Base-by-base conservation (phyloP, 1,140 invertebrate species). In the Harpegnathos saltator region DNA sequence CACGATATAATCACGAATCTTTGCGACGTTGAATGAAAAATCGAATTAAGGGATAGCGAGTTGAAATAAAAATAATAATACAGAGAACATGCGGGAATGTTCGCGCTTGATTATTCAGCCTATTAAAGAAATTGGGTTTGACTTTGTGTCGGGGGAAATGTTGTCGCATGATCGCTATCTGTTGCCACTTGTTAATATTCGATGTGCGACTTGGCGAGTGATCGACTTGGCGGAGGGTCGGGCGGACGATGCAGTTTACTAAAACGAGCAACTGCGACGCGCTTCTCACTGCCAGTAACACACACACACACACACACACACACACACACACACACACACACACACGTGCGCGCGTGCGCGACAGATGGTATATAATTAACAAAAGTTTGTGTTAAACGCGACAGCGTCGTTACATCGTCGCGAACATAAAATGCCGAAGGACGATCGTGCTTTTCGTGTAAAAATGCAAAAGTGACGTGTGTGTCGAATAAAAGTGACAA, bases 201-300 rank as follows among this genome's bases (percentile, higher is more conserved):
- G n/a, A 61, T 61, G 33, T 22, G 56, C 22, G 38, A 73, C 58
- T 83, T 65, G 74, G 29, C 75, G 75, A 80, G 78, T 38, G 75
- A 80, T 84, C 65, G n/a, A 29, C 66, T 81, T 72, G 75, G 59
- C 66, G 58, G 17, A 14, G 15, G 29, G 33, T 56, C 82, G 48
- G 22, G 24, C 38, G 38, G 38, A 9, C 58, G n/a, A n/a, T 65
- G 68, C 33, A 22, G 52, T 82, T 82, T 44, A 59, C 78, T 73
- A 52, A 84, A 82, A 84, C 52, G 68, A 59, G 59, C 61, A n/a
- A 50, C 54, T 44, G 29, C 52, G 52, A 84, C 38, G 33, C 3
- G 68, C 0, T 15, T 82, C 73, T 38, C 22, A 59, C 44, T 81
- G 33, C 24, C 82, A 80, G 58, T 80, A 54, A 61, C 38, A 24